Base-by-base conservation (phyloP, 2,888 invertebrate genomes). In the Globia sparganii region DNA sequence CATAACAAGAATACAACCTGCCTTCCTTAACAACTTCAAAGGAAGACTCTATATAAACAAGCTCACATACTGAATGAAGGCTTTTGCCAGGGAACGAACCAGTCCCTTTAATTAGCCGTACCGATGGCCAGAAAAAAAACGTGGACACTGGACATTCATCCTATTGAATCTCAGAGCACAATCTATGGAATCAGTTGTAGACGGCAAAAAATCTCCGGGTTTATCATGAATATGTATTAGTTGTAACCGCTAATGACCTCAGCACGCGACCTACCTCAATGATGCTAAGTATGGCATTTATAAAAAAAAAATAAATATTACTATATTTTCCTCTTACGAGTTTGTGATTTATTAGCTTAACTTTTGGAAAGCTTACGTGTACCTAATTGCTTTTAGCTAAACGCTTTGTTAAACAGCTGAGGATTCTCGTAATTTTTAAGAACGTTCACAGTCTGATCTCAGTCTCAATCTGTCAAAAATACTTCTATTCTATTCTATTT, bases 241-340 rank as follows among this genome's bases (percentile, higher is more conserved):
- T 56, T 78, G 65, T 53, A 13, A 59, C 68, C 40, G 56, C 69
- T 84, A 81, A 84, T 74, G 73, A 64, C 49, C 70, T 56, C 21
- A 69, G 37, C 68, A 72, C 84, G 83, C 69, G 79, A 81, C 81
- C 83, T 81, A 81, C 65, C 79, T 49, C 83, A 78, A 72, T 61
- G 56, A 49, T 53, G 53, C 18, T 49, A 49, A 62, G 56, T 46
- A 62, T 25, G 13, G 15, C 6, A 34, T 64, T 75, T 37, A 58
- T 37, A 18, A 37, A 67, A 58, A 58, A 59, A 5, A 11, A 18
- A 15, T 4, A 25, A 40, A 56, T 21, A n/a, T 0, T 1, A 11
- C 34, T 49, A 28, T 0, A 18, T 61, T 66, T 66, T 67, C 25
- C 25, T 78, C 1, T 18, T 43, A 21, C 0, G 13, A 25, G 18